Evolutionary conservation across 2,113 vertebrate species (phyloP), one percentile per base, ranked within the genome.

Genomic region (Rhinichthys klamathensis): DNA sequence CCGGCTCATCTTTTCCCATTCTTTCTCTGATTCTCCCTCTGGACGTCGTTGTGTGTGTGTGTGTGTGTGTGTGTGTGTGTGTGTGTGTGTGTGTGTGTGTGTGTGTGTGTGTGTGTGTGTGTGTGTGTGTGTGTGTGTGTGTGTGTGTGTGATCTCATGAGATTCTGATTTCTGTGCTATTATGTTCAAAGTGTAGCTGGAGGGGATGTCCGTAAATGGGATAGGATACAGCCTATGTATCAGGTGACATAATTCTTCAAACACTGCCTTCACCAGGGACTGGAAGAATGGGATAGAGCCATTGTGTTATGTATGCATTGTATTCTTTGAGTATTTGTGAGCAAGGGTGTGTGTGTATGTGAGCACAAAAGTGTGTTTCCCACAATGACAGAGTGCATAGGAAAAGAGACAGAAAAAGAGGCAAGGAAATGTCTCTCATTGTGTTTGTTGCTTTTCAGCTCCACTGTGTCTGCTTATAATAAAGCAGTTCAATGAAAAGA

Each of bases 211-310:
- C 54, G 58, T 75, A 76, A 77, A 61, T 84, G 88, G 89, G 86
- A 87, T 82, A 84, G 86, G 85, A 84, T 84, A 70, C 60, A 75
- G 70, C 60, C 51, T 84, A 77, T 75, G 85, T 91, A 84, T 91
- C 88, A 79, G 84, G 87, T 91, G 85, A 90, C 88, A 90, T 79
- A 84, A 85, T 80, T 87, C 88, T 89, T 89, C 89, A 89, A 88
- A 91, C 86, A 70, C 72, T 84, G 83, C 76, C 77, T 81, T 88
- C 77, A 88, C 84, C 75, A 27, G 86, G n/a, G 87, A 82, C 49
- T 73, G 79, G 49, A 88, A 89, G 86, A 91, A 84, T 88, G 82
- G 56, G 84, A 87, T 58, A 58, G 49, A 65, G 63, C 46, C 77
- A 86, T 85, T 90, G 82, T 86, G 76, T 82, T 86, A 63, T 85